phyloP scores from a whole-genome alignment of 1,140 invertebrate species.

The Contarinia nasturtii region DNA sequence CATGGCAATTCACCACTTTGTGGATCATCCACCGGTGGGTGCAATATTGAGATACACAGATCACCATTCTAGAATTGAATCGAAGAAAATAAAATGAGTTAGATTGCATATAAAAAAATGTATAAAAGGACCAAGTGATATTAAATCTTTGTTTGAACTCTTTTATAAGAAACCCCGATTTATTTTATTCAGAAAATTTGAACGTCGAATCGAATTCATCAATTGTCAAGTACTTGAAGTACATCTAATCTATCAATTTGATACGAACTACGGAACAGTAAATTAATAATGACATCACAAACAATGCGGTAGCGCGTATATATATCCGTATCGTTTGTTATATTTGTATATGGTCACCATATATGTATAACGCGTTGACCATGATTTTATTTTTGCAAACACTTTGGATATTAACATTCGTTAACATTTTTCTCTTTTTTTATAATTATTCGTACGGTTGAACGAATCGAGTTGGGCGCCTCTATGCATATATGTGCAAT shows the following conservation, averaged over 20 bases:
- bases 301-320: not conserved
- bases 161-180: too few species aligned
- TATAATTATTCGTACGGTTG: too few species aligned
- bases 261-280: not conserved
- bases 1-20: slow-evolving; percentile 94
- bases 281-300: not conserved
- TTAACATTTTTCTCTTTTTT: too few species aligned
- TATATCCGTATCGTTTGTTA: not conserved
- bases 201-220: too few species aligned
- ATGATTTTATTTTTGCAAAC: slow-evolving; percentile 8
- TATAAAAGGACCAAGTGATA: not conserved
- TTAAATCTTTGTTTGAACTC: too few species aligned
- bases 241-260: too few species aligned
- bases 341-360: not conserved
- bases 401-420: too few species aligned
- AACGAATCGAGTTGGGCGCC: too few species aligned
- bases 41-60: slow-evolving; percentile 97
- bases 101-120: slow-evolving; percentile 16
- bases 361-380: slow-evolving; percentile 4
- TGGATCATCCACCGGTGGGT: slow-evolving; percentile 97
- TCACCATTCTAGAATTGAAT: slow-evolving; percentile 69
- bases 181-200: too few species aligned
- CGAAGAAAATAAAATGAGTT: not conserved
- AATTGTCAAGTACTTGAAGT: too few species aligned
- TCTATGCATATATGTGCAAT: too few species aligned